These are phyloP conservation scores for Sturnira hondurensis DNA, from an alignment of 2,113 vertebrate genomes.

Conservation along the genomic window DNA sequence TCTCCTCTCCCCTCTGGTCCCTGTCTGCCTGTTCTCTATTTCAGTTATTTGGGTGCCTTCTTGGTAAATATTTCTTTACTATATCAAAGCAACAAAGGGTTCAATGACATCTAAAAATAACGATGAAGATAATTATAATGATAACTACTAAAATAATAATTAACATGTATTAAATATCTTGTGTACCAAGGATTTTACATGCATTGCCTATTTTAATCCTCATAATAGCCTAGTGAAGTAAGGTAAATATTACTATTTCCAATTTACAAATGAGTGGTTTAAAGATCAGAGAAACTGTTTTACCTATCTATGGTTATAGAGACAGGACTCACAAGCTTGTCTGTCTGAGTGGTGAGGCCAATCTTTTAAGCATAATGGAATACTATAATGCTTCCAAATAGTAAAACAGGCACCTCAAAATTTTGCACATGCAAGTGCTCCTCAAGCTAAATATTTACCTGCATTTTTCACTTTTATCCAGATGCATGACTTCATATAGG, in stretches of 20 bases:
- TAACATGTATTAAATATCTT: neutral
- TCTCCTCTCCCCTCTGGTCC: too few relatives aligned
- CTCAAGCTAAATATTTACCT: conserved; percentile 8
- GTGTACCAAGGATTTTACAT: neutral
- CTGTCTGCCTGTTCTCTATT: too few relatives aligned
- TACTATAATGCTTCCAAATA: neutral
- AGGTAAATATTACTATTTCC: neutral
- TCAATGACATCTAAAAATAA: neutral
- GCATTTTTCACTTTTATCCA: conserved; percentile 19
- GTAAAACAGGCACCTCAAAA: neutral
- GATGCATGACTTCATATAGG: neutral
- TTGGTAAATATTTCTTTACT: neutral
- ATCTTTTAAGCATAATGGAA: neutral
- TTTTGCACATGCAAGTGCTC: neutral
- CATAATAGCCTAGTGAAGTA: neutral
- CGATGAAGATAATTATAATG: neutral
- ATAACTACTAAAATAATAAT: conserved; percentile 11
- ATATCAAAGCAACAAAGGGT: neutral
- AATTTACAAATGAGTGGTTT: conserved; percentile 14
- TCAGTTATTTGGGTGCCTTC: neutral
- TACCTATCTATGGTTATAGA: neutral
- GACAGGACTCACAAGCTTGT: neutral
- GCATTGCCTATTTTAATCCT: neutral
- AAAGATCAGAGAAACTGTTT: neutral
- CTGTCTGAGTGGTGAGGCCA: neutral